phyloP scores from a whole-genome alignment of 2,113 vertebrate genomes.

The Myanophis thanlyinensis region DNA sequence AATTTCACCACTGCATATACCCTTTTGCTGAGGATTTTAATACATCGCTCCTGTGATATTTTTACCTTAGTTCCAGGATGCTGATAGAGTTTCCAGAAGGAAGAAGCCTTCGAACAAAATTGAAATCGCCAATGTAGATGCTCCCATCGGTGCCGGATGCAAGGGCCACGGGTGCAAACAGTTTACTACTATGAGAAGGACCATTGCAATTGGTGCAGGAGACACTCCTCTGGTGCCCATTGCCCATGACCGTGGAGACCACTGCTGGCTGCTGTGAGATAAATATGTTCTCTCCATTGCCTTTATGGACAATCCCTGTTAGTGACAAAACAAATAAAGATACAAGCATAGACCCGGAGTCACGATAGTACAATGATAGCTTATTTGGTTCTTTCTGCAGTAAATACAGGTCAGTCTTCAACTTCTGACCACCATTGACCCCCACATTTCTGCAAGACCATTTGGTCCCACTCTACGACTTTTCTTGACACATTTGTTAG shows the following conservation, averaged over 20 bases:
- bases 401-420: neutral
- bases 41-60: neutral
- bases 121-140: constrained; percentile 95
- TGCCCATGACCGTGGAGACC: constrained; percentile 93
- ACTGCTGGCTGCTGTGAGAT: constrained; percentile 95
- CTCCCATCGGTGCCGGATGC: constrained; percentile 91
- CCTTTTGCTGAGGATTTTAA: neutral
- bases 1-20: too few species aligned
- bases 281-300: constrained; percentile 95
- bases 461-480: neutral
- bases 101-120: constrained; percentile 90
- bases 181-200: constrained; percentile 85
- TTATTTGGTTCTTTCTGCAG: neutral
- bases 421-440: neutral
- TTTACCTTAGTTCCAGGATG: constrained; percentile 93
- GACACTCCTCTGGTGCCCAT: constrained; percentile 87
- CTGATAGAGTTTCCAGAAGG: constrained; percentile 87
- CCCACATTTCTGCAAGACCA: neutral
- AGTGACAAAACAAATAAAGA: neutral
- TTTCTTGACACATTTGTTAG: neutral
- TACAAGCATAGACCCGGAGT: neutral
- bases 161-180: constrained; percentile 93
- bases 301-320: constrained; percentile 95
- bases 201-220: constrained; percentile 89
- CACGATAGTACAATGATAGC: neutral